phyloP scores from a whole-genome alignment of 2,888 invertebrate species.

The Yponomeuta evonymella region DNA sequence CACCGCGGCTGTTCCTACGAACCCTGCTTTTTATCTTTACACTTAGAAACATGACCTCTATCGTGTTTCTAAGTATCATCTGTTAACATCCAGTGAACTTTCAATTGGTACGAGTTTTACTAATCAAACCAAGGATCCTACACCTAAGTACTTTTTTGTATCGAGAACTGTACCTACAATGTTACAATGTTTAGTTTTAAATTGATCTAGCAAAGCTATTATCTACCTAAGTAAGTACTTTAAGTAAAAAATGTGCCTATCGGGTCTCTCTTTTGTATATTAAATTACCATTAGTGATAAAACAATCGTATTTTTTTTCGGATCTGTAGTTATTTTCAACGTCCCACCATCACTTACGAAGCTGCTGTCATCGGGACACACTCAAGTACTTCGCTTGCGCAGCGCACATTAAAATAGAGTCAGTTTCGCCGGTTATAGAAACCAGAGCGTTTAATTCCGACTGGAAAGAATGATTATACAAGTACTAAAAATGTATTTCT shows the following conservation, averaged over 20 bases:
- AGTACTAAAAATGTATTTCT: no score
- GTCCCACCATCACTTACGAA: not conserved
- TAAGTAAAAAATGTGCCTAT: not conserved
- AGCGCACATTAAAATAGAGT: not conserved
- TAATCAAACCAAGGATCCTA: no score
- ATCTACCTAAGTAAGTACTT: not conserved
- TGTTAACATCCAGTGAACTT: no score
- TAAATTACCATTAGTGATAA: not conserved
- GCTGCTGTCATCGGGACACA: not conserved
- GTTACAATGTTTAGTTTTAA: not conserved
- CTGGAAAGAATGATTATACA: no score
- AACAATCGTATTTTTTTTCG: not conserved
- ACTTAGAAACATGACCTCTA: no score
- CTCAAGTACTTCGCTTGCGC: not conserved
- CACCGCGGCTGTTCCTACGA: no score
- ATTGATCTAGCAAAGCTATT: conserved; percentile 1
- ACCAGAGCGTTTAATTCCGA: not conserved
- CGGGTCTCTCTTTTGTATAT: not conserved
- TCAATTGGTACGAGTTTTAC: no score
- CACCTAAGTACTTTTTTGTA: not conserved
- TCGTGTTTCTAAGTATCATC: no score
- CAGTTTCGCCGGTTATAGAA: not conserved
- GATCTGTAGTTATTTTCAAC: not conserved
- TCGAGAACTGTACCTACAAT: not conserved
- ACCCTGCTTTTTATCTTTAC: no score